Conservation (phyloP, 2,888 invertebrate genomes). For the Drepanosiphum platanoidis region DNA sequence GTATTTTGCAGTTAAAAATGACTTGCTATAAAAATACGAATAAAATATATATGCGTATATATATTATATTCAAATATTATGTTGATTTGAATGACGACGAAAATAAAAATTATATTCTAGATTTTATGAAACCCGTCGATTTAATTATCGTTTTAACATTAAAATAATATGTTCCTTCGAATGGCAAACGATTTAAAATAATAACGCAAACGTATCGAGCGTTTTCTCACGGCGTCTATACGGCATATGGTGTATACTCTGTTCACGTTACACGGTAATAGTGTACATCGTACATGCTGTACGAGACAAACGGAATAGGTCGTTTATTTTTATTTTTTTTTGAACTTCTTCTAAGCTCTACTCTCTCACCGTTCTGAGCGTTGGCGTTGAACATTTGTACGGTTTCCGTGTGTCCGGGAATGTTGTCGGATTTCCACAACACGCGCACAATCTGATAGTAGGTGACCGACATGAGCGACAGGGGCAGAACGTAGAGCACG, state of each 20-base stretch:
- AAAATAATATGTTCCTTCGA: not conserved
- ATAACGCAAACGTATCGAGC: not conserved
- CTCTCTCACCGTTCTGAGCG: slow-evolving; percentile 58
- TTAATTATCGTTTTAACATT: not conserved
- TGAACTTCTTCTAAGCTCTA: not conserved
- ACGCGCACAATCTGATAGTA: slow-evolving; percentile 86
- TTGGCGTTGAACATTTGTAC: slow-evolving; percentile 62
- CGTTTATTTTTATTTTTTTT: not conserved
- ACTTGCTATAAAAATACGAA: slow-evolving; percentile 18
- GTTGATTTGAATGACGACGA: slow-evolving; percentile 15
- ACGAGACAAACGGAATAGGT: not conserved
- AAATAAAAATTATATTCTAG: not conserved
- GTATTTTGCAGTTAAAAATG: not conserved
- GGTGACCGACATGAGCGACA: slow-evolving; percentile 83
- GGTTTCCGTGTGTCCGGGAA: slow-evolving; percentile 73
- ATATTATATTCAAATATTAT: slow-evolving; percentile 16
- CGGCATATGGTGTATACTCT: not conserved
- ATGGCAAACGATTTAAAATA: slow-evolving; percentile 6
- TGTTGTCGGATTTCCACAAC: slow-evolving; percentile 82
- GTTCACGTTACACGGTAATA: not conserved
- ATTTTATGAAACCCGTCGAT: not conserved
- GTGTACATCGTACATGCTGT: not conserved
- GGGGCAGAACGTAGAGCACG: slow-evolving; percentile 81
- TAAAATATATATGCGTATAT: too few relatives aligned
- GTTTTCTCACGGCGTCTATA: not conserved